Evolutionary conservation across 2,888 invertebrate genomes (phyloP).

Genomic region (Cyrtodaria siliqua): DNA sequence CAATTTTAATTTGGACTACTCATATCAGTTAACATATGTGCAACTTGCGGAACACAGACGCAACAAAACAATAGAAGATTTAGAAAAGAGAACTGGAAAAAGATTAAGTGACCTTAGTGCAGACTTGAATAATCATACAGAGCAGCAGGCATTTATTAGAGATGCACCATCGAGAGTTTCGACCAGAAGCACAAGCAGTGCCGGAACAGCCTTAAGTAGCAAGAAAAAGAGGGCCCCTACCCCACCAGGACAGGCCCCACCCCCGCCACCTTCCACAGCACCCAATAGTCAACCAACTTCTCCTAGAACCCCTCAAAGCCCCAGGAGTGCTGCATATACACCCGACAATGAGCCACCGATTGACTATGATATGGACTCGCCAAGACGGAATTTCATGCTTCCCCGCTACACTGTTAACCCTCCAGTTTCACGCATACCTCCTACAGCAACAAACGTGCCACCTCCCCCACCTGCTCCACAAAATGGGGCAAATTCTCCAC

Average conservation of each 20-base stretch:
- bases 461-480: constrained; percentile 39
- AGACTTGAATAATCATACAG: constrained; percentile 68
- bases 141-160: constrained; percentile 65
- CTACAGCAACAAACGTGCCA: constrained; percentile 4
- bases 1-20: constrained; percentile 78
- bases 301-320: constrained; percentile 25
- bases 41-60: constrained; percentile 79
- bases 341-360: constrained; percentile 70
- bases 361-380: constrained; percentile 75
- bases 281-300: constrained; percentile 11
- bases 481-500: not conserved
- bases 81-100: constrained; percentile 74
- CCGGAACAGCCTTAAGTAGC: constrained; percentile 69
- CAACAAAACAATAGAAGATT: constrained; percentile 70
- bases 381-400: constrained; percentile 46
- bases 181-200: constrained; percentile 69
- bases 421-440: constrained; percentile 5
- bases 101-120: constrained; percentile 70
- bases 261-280: constrained; percentile 44
- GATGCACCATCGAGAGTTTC: constrained; percentile 61
- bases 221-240: constrained; percentile 78
- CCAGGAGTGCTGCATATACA: constrained; percentile 43
- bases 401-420: constrained; percentile 39
- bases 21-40: constrained; percentile 79
- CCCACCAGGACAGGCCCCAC: constrained; percentile 69